Evolutionary conservation across 2,113 vertebrate genomes (phyloP).

Genomic region (Clarias macrocephalus): DNA sequence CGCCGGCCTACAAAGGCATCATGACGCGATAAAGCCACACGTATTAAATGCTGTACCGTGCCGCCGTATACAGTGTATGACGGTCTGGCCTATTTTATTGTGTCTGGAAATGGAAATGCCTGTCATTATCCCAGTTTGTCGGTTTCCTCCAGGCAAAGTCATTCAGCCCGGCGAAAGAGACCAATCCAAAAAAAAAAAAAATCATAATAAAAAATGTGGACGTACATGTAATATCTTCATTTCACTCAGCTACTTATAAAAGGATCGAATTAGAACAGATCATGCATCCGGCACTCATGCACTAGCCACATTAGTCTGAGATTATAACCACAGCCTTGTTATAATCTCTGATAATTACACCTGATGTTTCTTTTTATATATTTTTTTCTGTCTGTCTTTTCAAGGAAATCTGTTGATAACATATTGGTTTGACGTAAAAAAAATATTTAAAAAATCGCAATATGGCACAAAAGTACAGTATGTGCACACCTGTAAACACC

Average conservation of each 20-base stretch:
- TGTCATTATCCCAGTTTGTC: slow-evolving; percentile 32
- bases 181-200: neutral
- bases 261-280: neutral
- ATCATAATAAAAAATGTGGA: too few species aligned
- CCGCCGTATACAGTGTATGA: neutral
- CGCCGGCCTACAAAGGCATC: neutral
- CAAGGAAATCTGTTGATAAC: neutral
- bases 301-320: neutral
- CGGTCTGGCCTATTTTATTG: slow-evolving; percentile 30
- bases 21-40: neutral
- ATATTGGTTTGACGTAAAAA: neutral
- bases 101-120: slow-evolving; percentile 32
- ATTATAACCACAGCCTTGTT: neutral
- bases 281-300: neutral
- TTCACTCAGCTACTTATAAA: neutral
- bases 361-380: neutral
- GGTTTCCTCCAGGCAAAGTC: slow-evolving; percentile 38
- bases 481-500: too few species aligned
- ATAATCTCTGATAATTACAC: neutral
- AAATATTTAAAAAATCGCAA: neutral
- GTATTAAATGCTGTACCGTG: slow-evolving; percentile 5
- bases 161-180: neutral
- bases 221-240: neutral
- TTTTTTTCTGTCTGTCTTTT: neutral
- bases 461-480: neutral